Conservation (phyloP, 2,113 vertebrate species). For the Vombatus ursinus region DNA sequence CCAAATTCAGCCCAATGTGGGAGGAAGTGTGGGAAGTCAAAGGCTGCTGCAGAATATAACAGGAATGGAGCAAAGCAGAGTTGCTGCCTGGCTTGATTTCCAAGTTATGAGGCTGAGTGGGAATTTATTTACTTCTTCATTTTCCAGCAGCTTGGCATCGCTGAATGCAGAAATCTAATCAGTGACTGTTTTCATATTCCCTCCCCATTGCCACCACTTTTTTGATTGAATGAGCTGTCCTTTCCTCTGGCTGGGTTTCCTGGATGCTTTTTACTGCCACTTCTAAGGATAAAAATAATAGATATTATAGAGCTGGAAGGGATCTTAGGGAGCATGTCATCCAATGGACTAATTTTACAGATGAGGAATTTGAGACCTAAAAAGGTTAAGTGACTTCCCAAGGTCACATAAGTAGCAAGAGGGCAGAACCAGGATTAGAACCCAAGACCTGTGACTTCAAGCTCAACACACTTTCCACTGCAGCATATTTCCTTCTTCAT, state of each 20-base stretch:
- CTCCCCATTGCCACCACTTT: background rate
- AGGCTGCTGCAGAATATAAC: conserved; percentile 1
- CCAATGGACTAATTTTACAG: background rate
- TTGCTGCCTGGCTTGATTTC: background rate
- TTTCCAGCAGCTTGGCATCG: background rate
- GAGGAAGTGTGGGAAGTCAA: conserved; percentile 53
- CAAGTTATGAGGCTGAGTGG: background rate
- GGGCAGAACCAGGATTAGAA: background rate
- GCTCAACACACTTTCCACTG: background rate
- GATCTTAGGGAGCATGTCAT: background rate
- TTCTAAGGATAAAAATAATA: background rate
- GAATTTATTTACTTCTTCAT: background rate
- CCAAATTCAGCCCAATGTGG: conserved; percentile 66
- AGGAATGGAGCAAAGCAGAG: background rate
- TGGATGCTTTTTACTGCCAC: background rate
- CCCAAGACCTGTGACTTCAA: background rate
- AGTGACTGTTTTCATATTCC: background rate
- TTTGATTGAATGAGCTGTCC: background rate
- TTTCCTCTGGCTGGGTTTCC: background rate
- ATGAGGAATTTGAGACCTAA: background rate
- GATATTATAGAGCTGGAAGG: background rate
- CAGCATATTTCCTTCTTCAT: background rate
- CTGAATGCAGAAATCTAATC: background rate
- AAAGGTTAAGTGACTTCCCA: background rate
- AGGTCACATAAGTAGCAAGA: background rate